phyloP scores from a whole-genome alignment of 2,888 invertebrate genomes.

The Caenorhabditis panamensis region DNA sequence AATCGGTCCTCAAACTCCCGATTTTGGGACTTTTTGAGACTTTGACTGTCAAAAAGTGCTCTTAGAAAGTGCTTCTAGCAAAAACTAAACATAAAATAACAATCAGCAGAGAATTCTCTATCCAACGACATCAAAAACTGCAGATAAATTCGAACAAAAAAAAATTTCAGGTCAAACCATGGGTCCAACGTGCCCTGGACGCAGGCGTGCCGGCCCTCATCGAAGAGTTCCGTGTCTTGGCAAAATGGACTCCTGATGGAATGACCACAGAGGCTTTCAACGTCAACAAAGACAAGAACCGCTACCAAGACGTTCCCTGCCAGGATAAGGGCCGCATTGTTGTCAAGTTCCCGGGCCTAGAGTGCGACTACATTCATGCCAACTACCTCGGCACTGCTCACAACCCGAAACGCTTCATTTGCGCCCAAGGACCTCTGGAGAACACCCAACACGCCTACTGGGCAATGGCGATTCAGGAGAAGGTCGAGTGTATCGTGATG shows the following conservation, averaged over 20 bases:
- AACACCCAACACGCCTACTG: conserved; percentile 62
- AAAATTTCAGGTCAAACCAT: conserved; percentile 65
- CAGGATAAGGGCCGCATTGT: conserved; percentile 68
- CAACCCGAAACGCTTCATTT: conserved; percentile 70
- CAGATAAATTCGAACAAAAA: no score
- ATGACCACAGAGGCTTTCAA: conserved; percentile 67
- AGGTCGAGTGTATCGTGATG: conserved; percentile 60
- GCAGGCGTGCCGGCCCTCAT: conserved; percentile 64
- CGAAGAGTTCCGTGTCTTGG: conserved; percentile 70
- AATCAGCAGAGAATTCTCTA: no score
- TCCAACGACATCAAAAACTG: no score
- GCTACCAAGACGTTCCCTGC: conserved; percentile 70
- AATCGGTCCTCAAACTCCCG: no score
- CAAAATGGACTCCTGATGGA: conserved; percentile 69
- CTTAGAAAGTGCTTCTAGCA: no score
- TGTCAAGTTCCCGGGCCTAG: conserved; percentile 63
- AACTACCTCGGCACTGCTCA: conserved; percentile 67
- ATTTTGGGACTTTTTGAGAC: no score
- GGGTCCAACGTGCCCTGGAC: conserved; percentile 66
- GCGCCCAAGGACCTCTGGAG: conserved; percentile 71
- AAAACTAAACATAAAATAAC: no score
- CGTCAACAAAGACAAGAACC: conserved; percentile 66
- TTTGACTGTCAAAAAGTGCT: no score
- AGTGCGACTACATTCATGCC: conserved; percentile 72
- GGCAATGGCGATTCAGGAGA: conserved; percentile 62